phyloP scores from a whole-genome alignment of 2,797 vertebrate species.

The Chelidonichthys spinosus region DNA sequence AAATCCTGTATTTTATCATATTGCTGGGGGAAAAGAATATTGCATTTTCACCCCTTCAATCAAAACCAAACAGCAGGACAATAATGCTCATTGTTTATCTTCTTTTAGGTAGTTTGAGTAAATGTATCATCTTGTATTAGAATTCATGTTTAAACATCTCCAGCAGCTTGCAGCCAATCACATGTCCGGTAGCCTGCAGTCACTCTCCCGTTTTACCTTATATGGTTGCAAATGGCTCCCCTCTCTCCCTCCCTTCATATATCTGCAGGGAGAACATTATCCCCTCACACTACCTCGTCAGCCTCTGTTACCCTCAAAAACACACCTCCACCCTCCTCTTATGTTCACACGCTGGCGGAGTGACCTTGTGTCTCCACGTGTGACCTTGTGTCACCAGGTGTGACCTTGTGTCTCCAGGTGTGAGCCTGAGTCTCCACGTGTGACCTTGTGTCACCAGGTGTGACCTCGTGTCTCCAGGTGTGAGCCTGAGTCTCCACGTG shows the following conservation, averaged over 20 bases:
- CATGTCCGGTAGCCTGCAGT: neutral
- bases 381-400: too few relatives aligned
- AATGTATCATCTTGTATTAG: neutral
- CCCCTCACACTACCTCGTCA: conserved; percentile 10
- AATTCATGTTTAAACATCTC: neutral
- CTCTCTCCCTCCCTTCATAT: neutral
- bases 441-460: too few relatives aligned
- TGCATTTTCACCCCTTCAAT: too few relatives aligned
- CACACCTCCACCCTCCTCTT: neutral
- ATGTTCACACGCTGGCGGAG: too few relatives aligned
- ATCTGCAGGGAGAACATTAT: neutral
- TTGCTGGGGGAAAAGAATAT: too few relatives aligned
- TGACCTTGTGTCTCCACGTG: conserved; percentile 50
- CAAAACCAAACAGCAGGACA: neutral
- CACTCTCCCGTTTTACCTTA: conserved; percentile 50
- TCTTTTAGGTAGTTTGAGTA: neutral
- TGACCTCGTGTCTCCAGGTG: too few relatives aligned
- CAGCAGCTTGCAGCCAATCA: conserved; percentile 15
- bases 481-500: too few relatives aligned
- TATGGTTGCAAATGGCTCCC: conserved; percentile 47
- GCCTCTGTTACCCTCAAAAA: conserved; percentile 11
- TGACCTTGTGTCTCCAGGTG: too few relatives aligned
- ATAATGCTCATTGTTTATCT: neutral
- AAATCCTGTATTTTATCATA: too few relatives aligned
- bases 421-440: too few relatives aligned